Evolutionary conservation across 2,888 invertebrate genomes (phyloP).

Genomic region (Polietes domitor): DNA sequence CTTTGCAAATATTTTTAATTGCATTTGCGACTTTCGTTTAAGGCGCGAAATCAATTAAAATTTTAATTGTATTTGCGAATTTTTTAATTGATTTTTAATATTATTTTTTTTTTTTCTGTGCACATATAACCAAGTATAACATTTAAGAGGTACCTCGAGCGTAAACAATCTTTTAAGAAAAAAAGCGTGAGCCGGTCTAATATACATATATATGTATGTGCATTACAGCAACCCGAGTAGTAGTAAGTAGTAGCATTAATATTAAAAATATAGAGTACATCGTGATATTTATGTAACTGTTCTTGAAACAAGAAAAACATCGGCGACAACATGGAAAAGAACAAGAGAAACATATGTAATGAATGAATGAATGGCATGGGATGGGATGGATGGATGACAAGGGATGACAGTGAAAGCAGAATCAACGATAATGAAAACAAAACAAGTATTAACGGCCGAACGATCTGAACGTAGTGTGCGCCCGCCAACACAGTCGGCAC

Average conservation of each 20-base stretch:
- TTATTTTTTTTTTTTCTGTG: too few relatives aligned
- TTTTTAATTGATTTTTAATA: too few relatives aligned
- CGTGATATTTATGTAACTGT: constrained; percentile 2
- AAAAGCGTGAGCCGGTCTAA: neutral
- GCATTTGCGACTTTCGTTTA: too few relatives aligned
- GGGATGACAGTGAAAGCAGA: neutral
- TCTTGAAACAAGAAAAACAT: constrained; percentile 6
- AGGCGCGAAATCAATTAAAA: too few relatives aligned
- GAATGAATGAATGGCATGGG: constrained; percentile 30
- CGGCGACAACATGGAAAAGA: constrained; percentile 1
- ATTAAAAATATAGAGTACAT: neutral
- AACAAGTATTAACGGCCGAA: neutral
- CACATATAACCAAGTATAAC: too few relatives aligned
- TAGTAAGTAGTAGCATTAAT: neutral
- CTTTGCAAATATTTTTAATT: too few relatives aligned
- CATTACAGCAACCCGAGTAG: neutral
- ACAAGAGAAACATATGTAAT: constrained; percentile 54
- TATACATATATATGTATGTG: neutral
- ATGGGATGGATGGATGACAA: too few relatives aligned
- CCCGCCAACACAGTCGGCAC: too few relatives aligned
- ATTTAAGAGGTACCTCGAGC: too few relatives aligned
- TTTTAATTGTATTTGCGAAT: too few relatives aligned
- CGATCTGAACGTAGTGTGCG: too few relatives aligned
- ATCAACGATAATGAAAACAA: neutral
- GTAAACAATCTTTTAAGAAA: too few relatives aligned